A percentile compares a stretch with the other conserved stretches of the same genome.
Conservation (phyloP, 2,113 vertebrate genomes). For the Puntigrus tetrazona region DNA sequence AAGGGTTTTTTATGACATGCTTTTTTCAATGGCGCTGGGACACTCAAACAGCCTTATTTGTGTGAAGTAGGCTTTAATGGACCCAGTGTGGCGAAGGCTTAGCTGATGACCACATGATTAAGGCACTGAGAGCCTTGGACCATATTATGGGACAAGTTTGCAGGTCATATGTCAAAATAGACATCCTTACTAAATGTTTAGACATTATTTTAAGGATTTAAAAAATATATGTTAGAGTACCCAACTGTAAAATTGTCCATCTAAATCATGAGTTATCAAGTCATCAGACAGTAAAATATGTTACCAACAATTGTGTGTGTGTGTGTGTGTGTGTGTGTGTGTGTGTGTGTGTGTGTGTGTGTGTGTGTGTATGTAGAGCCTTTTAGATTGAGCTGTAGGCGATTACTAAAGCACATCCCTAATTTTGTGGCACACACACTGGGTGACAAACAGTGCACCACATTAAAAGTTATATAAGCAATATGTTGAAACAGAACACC, state of each 20-base stretch:
- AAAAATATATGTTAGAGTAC: not conserved
- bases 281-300: not conserved
- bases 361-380: too few relatives aligned
- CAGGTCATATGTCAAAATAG: not conserved
- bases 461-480: not conserved
- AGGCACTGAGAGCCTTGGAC: not conserved
- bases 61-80: constrained; percentile 43
- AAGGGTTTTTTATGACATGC: constrained; percentile 17
- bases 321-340: too few relatives aligned
- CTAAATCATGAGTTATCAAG: not conserved
- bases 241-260: not conserved
- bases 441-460: not conserved
- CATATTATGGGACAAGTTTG: not conserved
- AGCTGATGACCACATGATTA: constrained; percentile 3
- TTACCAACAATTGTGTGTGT: not conserved
- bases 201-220: not conserved
- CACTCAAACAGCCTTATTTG: constrained; percentile 38
- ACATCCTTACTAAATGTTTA: not conserved
- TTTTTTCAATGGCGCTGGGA: not conserved
- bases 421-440: not conserved
- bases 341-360: too few relatives aligned
- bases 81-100: constrained; percentile 23
- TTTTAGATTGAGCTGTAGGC: not conserved
- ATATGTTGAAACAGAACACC: not conserved
- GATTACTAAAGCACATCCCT: not conserved